Evolutionary conservation across 2,888 invertebrate genomes (phyloP), one percentile per base, ranked within the genome.

Genomic region (Oscheius sp.): DNA sequence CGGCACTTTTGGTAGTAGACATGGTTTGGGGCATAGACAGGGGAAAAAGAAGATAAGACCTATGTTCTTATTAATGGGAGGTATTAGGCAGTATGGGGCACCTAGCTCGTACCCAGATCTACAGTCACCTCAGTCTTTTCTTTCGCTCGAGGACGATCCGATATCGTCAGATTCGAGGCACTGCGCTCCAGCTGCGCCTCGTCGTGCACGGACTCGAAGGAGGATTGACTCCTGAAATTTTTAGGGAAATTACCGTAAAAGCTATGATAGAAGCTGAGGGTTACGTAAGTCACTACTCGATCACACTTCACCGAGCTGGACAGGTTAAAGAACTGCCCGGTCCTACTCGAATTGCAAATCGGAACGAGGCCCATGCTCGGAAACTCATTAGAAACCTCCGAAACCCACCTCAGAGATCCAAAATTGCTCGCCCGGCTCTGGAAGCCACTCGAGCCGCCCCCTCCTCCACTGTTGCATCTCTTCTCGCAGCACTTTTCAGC

Each of bases 361-460:
- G 21, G 21, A 21, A 21, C 21, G 21, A 21, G 21, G 21, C 21
- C 21, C 21, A 0, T 21, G 21, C 21, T 21, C 21, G 21, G 21
- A 21, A 21, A 42, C 42, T 7, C 4, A 42, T 7, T 42, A 42
- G 42, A 42, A 42, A 7, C 7, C 42, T 42, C 42, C 7, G 42
- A 42, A 21, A 55, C 55, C n/a, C 35, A 79, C 81, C 78, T 78
- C 33, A 79, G 65, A 21, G 81, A 81, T 29, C 78, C 75, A 42
- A 79, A 78, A 55, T 74, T 77, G 55, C 76, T 76, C n/a, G 74
- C 76, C 53, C 81, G 60, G 33, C 82, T 82, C 58, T 84, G 79
- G 74, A 84, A 83, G 37, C 84, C 84, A 37, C 82, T 82, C 4
- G 84, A 84, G 5, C 68, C 76, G 2, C 42, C 42, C 4, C 42